phyloP scores from a whole-genome alignment of 2,797 vertebrate genomes.

The Numenius phaeopus region DNA sequence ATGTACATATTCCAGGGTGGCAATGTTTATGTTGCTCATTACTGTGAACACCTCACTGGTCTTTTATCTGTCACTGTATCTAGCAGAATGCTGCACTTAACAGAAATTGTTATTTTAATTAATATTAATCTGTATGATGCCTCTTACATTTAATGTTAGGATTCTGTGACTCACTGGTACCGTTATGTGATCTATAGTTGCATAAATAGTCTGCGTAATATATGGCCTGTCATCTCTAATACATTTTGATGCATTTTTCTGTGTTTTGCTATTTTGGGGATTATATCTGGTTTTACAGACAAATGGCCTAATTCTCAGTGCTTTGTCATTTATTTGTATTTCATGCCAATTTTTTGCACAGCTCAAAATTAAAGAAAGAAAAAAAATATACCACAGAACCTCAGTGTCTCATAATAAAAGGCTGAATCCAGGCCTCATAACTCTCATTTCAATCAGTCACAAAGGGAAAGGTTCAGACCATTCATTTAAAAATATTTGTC shows the following conservation, averaged over 20 bases:
- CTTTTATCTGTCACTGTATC: background rate
- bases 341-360: background rate
- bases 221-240: slow-evolving; percentile 43
- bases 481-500: background rate
- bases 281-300: slow-evolving; percentile 52
- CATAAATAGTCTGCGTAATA: slow-evolving; percentile 40
- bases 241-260: slow-evolving; percentile 55
- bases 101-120: slow-evolving; percentile 42
- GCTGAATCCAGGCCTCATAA: slow-evolving; percentile 17
- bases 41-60: background rate
- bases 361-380: slow-evolving; percentile 40
- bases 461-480: background rate
- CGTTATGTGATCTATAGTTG: slow-evolving; percentile 1
- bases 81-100: background rate
- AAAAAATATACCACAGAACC: slow-evolving; percentile 18
- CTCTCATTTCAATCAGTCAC: slow-evolving; percentile 29
- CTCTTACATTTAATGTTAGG: slow-evolving; percentile 3
- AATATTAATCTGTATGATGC: background rate
- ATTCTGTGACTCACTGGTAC: slow-evolving; percentile 28
- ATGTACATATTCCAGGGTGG: background rate
- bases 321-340: slow-evolving; percentile 61
- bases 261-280: slow-evolving; percentile 57
- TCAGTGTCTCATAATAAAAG: slow-evolving; percentile 34
- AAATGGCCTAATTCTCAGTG: slow-evolving; percentile 49
- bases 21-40: background rate